Evolutionary conservation across 2,113 vertebrate genomes (phyloP).

Genomic region (Takifugu flavidus): DNA sequence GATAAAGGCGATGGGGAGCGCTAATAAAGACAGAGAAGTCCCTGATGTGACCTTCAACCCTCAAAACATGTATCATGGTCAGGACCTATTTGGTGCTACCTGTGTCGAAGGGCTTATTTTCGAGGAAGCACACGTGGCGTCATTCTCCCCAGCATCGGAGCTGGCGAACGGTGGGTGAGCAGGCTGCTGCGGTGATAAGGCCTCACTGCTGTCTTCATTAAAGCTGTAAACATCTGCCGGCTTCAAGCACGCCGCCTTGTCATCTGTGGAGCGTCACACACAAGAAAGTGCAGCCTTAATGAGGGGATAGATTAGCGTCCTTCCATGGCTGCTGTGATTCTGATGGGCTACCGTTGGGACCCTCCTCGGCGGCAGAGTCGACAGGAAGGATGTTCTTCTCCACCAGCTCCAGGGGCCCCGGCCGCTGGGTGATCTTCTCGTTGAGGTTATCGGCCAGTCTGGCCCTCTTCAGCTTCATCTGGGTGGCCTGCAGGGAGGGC

Average conservation of each 20-base stretch:
- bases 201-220: conserved; percentile 93
- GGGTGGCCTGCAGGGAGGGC: conserved; percentile 92
- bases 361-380: conserved; percentile 84
- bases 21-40: conserved; percentile 61
- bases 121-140: conserved; percentile 70
- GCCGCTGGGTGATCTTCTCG: conserved; percentile 93
- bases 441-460: conserved; percentile 91
- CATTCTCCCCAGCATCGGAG: conserved; percentile 75
- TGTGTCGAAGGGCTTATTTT: conserved; percentile 29
- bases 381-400: conserved; percentile 97
- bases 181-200: conserved; percentile 85
- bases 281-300: neutral
- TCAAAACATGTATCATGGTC: neutral
- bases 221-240: conserved; percentile 79
- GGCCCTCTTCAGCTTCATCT: conserved; percentile 93
- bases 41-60: neutral
- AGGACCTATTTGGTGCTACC: conserved; percentile 25
- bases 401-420: conserved; percentile 94
- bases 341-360: conserved; percentile 77
- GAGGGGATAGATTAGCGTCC: neutral
- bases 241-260: conserved; percentile 77
- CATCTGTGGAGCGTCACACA: conserved; percentile 63
- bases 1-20: conserved; percentile 73
- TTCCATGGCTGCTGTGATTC: neutral
- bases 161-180: conserved; percentile 84